These are phyloP conservation scores for Mechanitis mazaeus DNA, from an alignment of 2,888 invertebrate genomes.

Conservation along the genomic window DNA sequence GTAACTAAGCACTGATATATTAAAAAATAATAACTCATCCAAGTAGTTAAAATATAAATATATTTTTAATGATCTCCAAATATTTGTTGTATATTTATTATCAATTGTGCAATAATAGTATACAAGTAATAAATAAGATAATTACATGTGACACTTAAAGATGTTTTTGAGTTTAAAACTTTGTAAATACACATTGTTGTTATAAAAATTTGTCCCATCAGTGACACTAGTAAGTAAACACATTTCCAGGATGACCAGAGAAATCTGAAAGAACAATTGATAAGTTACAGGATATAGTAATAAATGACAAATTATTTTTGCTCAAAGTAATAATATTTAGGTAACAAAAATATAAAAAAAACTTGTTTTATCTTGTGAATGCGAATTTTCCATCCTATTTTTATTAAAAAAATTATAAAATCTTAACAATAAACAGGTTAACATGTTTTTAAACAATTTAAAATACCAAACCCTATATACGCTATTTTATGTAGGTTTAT, in stretches of 20 bases:
- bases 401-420: no score
- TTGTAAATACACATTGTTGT: slow-evolving; percentile 49
- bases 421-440: no score
- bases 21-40: no score
- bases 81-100: no score
- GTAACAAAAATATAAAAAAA: no score
- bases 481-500: neutral
- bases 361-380: no score
- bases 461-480: neutral
- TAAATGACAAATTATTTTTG: neutral
- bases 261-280: slow-evolving; percentile 45
- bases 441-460: no score
- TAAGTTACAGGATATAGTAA: neutral
- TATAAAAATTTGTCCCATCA: slow-evolving; percentile 57
- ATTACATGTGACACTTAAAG: slow-evolving; percentile 37
- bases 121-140: neutral
- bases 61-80: no score
- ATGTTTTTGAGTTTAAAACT: slow-evolving; percentile 36
- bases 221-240: slow-evolving; percentile 45
- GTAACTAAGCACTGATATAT: no score
- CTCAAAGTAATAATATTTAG: no score
- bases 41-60: no score
- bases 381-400: no score
- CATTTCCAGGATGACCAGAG: slow-evolving; percentile 55
- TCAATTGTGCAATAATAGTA: neutral